Evolutionary conservation across 2,888 invertebrate genomes (phyloP), one percentile per base, ranked within the genome.

Genomic region (Seira musarum): DNA sequence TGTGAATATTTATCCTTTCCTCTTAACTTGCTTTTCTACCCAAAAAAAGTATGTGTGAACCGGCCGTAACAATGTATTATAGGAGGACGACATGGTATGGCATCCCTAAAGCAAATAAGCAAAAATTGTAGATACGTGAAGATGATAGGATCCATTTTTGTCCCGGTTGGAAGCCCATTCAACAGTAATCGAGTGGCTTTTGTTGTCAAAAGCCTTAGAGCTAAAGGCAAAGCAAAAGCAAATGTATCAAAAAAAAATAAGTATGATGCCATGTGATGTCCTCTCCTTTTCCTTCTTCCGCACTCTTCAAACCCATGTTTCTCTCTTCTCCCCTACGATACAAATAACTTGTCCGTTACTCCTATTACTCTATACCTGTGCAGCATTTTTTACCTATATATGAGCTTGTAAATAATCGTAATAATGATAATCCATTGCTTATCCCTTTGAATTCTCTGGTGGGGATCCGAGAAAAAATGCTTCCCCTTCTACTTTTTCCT

Each of bases 171-270:
- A 80, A 69, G 63, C 80, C 80, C 73, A 80, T 80, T 80, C 80
- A 80, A 53, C 80, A 80, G 65, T 75, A 75, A 80, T 80, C 69
- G 80, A 80, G 80, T 80, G 80, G 80, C 74, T 80, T 80, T 73
- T 78, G 72, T 79, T 75, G 75, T 68, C 61, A 53, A 53, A 53
- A 53, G 15, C n/a, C 53, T 13, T 53, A 17, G 53, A 53, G 53
- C 17, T 3, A 53, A 53, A 53, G n/a, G n/a, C n/a, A n/a, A n/a
- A n/a, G 30, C 30, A 2, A 30, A 30, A 8, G 3, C 2, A 30
- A 30, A 30, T 30, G 30, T 30, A 30, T 30, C 30, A 30, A 30
- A 30, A 5, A 5, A 30, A 5, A 5, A 8, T 30, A 30, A n/a
- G 30, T 30, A 30, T 8, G 8, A 30, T 30, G 53, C 53, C 53